Evolutionary conservation across 2,113 vertebrate genomes (phyloP), one percentile per base, ranked within the genome.

Genomic region (Hassar affinis): DNA sequence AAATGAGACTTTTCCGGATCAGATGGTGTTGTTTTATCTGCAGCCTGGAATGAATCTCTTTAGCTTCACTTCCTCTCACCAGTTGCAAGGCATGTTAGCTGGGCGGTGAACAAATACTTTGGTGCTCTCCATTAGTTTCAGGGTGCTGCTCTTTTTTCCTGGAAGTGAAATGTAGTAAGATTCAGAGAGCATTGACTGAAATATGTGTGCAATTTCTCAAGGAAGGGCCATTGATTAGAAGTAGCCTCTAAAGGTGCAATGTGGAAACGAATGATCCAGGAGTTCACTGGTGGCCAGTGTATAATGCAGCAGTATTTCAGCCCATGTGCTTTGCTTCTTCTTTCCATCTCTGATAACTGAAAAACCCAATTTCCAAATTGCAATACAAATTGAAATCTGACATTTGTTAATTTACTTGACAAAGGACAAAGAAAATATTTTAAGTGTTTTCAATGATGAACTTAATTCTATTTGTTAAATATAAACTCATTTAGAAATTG

Each of bases 201-300:
- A 90, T 92, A 88, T 83, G 87, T 87, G 86, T 87, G 84, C 83
- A 87, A 90, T 92, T 92, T 89, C 90, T 90, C 88, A 79, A 89
- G 92, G 90, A 90, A 91, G 80, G 86, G 79, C 88, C 86, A 92
- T 92, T 92, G 91, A 92, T 93, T 91, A 92, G 89, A 92, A 88
- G 85, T 88, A 87, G 74, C 66, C 88, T 85, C 79, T 88, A 88
- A 89, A 80, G 57, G 83, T 56, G 75, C 89, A 88, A 80, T 90
- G 89, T 91, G 72, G 80, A 91, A 92, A 93, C 91, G 91, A 92
- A 92, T 92, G 86, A 84, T 83, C 85, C 89, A 85, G 89, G 88
- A 91, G 87, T 87, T 91, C 88, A 90, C 91, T 90, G 86, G 83
- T 89, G 90, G 66, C 85, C 49, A 88, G 83, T 88, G 25, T 59